These are phyloP conservation scores for Apamea anceps DNA, from an alignment of 2,888 invertebrate species.

Conservation along the genomic window DNA sequence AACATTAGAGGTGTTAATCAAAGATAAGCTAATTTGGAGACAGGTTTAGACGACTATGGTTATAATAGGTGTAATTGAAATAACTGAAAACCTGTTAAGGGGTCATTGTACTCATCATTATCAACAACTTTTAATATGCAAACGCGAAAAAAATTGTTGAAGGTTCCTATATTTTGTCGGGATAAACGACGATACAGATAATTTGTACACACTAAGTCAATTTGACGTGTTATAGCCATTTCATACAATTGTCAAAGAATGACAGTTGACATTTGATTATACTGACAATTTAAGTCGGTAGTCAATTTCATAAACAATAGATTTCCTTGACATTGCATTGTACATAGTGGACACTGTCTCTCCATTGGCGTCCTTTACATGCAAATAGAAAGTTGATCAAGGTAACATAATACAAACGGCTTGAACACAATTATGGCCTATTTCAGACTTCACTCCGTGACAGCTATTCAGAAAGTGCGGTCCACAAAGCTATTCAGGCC, in stretches of 20 bases:
- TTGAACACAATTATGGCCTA: slow-evolving; percentile 54
- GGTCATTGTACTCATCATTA: too few species aligned
- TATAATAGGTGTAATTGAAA: background rate
- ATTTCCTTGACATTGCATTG: background rate
- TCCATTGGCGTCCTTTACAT: slow-evolving; percentile 18
- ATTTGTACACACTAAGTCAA: background rate
- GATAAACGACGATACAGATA: too few species aligned
- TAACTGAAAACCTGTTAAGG: too few species aligned
- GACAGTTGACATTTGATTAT: background rate
- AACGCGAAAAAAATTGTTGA: background rate
- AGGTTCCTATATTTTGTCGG: background rate
- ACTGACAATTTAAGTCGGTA: background rate
- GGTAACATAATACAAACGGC: slow-evolving; percentile 16
- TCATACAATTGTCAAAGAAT: background rate
- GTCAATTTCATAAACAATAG: background rate
- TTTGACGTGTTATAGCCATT: background rate
- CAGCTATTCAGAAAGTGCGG: slow-evolving; percentile 48
- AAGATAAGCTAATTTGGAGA: background rate
- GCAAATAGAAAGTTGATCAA: slow-evolving; percentile 47
- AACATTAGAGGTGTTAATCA: background rate
- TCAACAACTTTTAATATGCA: background rate
- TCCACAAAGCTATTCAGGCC: slow-evolving; percentile 52
- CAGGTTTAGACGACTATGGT: background rate
- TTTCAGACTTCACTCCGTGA: slow-evolving; percentile 50
- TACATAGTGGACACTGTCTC: background rate